Conservation (phyloP, 1,140 invertebrate genomes). For the Acromyrmex charruanus region DNA sequence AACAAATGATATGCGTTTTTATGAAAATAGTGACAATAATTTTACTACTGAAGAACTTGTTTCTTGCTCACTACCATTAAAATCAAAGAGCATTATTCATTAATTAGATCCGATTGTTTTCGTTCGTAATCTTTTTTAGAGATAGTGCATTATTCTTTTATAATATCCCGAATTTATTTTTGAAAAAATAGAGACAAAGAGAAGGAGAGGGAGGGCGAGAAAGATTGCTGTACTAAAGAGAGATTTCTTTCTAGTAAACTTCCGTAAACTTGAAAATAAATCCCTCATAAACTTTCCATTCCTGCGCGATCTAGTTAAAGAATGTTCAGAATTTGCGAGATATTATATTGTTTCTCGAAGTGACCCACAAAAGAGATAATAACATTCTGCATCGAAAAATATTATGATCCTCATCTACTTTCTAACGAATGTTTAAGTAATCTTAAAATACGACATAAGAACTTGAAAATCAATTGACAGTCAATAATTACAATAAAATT, state of each 20-base stretch:
- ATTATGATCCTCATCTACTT: neutral
- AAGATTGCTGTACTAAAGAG: neutral
- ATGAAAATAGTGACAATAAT: neutral
- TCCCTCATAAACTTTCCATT: slow-evolving; percentile 17
- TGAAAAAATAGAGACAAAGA: neutral
- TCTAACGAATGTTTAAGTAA: neutral
- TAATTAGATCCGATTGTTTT: neutral
- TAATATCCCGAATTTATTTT: neutral
- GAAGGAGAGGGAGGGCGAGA: neutral
- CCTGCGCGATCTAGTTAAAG: slow-evolving; percentile 2
- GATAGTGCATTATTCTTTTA: neutral
- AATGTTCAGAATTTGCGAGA: slow-evolving; percentile 32
- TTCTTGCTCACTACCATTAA: neutral
- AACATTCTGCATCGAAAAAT: neutral
- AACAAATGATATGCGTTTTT: neutral
- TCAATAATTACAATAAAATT: neutral
- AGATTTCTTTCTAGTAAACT: slow-evolving; percentile 4
- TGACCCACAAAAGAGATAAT: slow-evolving; percentile 23
- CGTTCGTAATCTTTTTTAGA: too few relatives aligned
- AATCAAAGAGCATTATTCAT: neutral
- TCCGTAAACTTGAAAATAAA: slow-evolving; percentile 21
- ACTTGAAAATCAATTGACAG: neutral
- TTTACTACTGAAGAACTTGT: neutral
- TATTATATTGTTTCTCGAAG: slow-evolving; percentile 31
- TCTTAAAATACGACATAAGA: neutral